Conservation (phyloP, 2,797 vertebrate species). For the Falco peregrinus region DNA sequence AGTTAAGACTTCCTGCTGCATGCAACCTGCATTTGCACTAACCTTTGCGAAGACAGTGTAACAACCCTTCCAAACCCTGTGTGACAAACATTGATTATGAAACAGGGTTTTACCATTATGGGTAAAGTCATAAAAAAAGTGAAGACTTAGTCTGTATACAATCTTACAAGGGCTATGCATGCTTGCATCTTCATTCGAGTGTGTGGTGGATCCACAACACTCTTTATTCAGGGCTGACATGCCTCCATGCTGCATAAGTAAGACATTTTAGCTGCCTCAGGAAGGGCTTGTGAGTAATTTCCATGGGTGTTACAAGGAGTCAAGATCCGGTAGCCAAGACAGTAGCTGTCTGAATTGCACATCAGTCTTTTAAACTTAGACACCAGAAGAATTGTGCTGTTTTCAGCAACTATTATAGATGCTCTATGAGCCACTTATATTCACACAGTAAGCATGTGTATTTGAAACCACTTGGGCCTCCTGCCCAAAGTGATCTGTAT, state of each 20-base stretch:
- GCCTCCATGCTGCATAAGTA: neutral
- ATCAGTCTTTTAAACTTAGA: neutral
- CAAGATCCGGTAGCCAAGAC: neutral
- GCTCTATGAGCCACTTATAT: neutral
- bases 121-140: neutral
- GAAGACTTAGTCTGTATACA: neutral
- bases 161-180: neutral
- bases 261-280: neutral
- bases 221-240: neutral
- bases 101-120: neutral
- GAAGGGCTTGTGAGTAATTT: neutral
- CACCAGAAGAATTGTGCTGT: neutral
- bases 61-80: neutral
- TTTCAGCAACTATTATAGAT: neutral
- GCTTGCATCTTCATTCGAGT: neutral
- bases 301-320: neutral
- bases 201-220: neutral
- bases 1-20: neutral
- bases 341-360: neutral
- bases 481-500: neutral
- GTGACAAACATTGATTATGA: neutral
- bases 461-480: neutral
- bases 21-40: neutral
- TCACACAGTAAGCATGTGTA: rapidly evolving
- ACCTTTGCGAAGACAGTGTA: neutral